These are phyloP conservation scores for Drosophila tani DNA, from an alignment of 1,140 invertebrate species.

Conservation along the genomic window DNA sequence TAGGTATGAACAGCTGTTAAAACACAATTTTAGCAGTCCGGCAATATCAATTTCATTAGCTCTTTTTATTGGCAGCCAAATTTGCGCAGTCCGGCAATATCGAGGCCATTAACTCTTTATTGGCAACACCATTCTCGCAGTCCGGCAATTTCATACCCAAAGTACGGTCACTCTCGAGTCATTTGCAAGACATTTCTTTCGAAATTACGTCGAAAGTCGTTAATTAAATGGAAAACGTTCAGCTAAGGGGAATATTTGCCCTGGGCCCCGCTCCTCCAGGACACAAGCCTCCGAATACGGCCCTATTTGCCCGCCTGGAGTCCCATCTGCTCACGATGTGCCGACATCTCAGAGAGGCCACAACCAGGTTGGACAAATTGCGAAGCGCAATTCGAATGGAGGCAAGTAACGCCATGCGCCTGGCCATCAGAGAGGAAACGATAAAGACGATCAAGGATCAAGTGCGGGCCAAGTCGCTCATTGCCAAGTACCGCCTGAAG, in stretches of 20 bases:
- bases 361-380: background rate
- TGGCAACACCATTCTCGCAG: background rate
- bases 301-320: background rate
- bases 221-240: background rate
- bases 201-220: background rate
- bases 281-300: background rate
- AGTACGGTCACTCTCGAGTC: background rate
- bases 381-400: background rate
- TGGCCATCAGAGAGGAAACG: background rate
- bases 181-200: background rate
- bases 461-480: background rate
- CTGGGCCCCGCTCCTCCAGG: slow-evolving; percentile 1
- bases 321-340: background rate
- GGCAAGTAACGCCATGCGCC: background rate
- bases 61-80: background rate
- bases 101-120: background rate
- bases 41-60: background rate
- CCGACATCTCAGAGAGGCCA: background rate
- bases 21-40: background rate
- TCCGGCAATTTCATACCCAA: background rate
- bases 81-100: background rate
- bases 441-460: background rate
- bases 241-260: background rate
- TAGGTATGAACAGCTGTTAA: too few relatives aligned
- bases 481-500: background rate